These are phyloP conservation scores for Brachionus plicatilis DNA, from an alignment of 1,140 invertebrate genomes.

Conservation along the genomic window DNA sequence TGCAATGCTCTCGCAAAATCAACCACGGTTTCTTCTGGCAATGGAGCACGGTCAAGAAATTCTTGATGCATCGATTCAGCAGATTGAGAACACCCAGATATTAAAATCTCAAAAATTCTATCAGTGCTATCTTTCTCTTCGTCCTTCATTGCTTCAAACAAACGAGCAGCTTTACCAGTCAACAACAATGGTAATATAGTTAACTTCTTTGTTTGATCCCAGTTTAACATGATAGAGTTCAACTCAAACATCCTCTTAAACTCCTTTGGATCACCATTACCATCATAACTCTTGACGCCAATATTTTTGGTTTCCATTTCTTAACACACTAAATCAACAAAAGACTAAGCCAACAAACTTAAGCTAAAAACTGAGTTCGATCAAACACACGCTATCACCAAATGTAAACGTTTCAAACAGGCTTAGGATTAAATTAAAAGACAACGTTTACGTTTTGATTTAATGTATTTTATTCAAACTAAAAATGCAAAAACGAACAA, in stretches of 20 bases:
- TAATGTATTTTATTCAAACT: not conserved
- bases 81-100: not conserved
- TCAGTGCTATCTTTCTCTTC: not conserved
- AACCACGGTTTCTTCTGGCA: constrained; percentile 17
- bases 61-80: not conserved
- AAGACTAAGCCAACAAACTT: not conserved
- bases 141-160: not conserved
- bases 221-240: not conserved
- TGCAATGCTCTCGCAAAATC: constrained; percentile 19
- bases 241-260: not conserved
- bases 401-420: not conserved
- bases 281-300: not conserved
- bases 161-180: not conserved
- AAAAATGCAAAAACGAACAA: not conserved
- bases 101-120: not conserved
- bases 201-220: not conserved
- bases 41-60: not conserved
- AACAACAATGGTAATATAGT: not conserved
- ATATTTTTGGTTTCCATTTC: not conserved
- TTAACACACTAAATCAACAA: not conserved
- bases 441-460: not conserved
- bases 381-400: not conserved
- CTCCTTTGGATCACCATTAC: not conserved
- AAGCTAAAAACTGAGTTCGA: not conserved
- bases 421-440: not conserved